A percentile compares a stretch with the other conserved stretches of the same genome.
Evolutionary conservation across 2,888 invertebrate genomes (phyloP).

Genomic region (Dorcus parallelipipedus): DNA sequence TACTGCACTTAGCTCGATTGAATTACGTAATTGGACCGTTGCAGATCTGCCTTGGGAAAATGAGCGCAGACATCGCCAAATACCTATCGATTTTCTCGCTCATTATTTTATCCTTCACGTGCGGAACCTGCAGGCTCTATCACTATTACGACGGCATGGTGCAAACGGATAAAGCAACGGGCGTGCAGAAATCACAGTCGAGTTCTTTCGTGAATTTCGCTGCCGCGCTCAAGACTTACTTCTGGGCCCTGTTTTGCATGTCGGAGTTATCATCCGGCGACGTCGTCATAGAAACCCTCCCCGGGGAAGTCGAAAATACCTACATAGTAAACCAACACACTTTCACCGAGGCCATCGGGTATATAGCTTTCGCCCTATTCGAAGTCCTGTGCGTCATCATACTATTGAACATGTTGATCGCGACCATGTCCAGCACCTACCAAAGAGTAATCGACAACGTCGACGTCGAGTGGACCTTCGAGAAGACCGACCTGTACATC

Average conservation of each 20-base stretch:
- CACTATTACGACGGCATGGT: constrained; percentile 66
- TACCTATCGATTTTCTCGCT: constrained; percentile 61
- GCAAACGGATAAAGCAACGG: constrained; percentile 55
- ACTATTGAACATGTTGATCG: constrained; percentile 73
- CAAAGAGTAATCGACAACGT: constrained; percentile 66
- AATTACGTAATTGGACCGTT: constrained; percentile 64
- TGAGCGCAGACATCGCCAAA: constrained; percentile 63
- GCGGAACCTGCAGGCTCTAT: constrained; percentile 61
- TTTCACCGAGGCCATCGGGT: constrained; percentile 66
- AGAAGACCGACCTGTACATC: constrained; percentile 69
- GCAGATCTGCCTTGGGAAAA: constrained; percentile 64
- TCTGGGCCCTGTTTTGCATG: constrained; percentile 70
- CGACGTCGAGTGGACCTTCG: constrained; percentile 74
- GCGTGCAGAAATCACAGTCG: constrained; percentile 54
- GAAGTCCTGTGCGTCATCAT: constrained; percentile 70
- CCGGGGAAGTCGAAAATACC: constrained; percentile 49
- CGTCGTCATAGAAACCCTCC: constrained; percentile 61
- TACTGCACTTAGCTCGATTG: constrained; percentile 62
- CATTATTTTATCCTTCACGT: constrained; percentile 58
- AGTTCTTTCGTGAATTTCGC: constrained; percentile 59
- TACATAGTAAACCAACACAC: constrained; percentile 55
- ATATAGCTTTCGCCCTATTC: constrained; percentile 64
- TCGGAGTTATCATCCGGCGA: constrained; percentile 62
- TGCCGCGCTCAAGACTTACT: constrained; percentile 61
- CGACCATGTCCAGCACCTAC: constrained; percentile 76